phyloP scores from a whole-genome alignment of 2,113 vertebrate species.

The Ptychochromis oligacanthus region DNA sequence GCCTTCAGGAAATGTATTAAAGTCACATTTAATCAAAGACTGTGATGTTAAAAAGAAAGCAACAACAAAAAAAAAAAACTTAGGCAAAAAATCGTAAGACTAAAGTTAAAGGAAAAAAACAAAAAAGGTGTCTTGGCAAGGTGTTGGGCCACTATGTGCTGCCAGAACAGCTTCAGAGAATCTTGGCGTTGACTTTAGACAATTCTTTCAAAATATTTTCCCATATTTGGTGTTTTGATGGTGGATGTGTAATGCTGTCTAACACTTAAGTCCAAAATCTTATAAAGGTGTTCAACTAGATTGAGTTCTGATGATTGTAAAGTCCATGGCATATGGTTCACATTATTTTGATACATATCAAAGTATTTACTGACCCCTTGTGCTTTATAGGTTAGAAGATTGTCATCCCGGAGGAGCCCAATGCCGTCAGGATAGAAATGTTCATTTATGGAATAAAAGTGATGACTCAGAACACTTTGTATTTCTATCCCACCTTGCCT shows the following conservation, averaged over 20 bases:
- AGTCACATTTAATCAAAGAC: not conserved
- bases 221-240: not conserved
- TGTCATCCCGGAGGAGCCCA: not conserved
- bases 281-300: not conserved
- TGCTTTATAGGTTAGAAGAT: not conserved
- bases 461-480: not conserved
- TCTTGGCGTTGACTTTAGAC: not conserved
- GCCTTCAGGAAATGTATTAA: not conserved
- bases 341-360: too few species aligned
- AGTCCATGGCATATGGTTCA: not conserved
- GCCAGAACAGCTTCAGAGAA: not conserved
- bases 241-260: not conserved
- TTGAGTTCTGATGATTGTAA: not conserved
- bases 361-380: not conserved
- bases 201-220: not conserved
- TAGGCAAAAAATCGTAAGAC: not conserved
- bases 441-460: not conserved
- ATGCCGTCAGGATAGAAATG: not conserved
- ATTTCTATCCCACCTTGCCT: not conserved
- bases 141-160: not conserved
- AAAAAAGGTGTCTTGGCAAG: not conserved
- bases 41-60: rapidly evolving
- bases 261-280: too few species aligned
- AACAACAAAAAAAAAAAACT: not conserved
- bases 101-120: not conserved